Percentiles rank a stretch among this genome's conserved stretches.
Conservation (phyloP, 2,113 vertebrate genomes). For the Pitta sordida region DNA sequence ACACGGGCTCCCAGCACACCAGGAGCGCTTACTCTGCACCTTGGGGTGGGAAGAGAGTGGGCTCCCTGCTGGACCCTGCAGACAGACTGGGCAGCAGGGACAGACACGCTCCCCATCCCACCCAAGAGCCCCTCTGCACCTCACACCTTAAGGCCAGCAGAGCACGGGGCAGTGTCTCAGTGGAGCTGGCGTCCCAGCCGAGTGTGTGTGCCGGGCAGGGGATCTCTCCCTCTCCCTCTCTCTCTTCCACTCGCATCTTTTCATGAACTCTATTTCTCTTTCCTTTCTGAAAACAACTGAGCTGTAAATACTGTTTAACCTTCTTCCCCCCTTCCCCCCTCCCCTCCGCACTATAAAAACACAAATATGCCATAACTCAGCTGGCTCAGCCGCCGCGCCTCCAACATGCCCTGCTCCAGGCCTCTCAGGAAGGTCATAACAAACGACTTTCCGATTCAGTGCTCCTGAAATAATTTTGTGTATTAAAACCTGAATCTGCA, state of each 20-base stretch:
- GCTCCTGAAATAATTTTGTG: conserved; percentile 99
- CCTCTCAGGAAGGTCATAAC: conserved; percentile 99
- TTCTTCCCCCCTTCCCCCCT: conserved; percentile 81
- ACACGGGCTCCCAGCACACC: neutral
- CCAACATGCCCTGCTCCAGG: conserved; percentile 95
- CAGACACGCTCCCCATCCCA: neutral
- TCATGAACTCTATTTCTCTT: conserved; percentile 85
- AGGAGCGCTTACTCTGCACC: neutral
- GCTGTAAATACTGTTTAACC: conserved; percentile 99
- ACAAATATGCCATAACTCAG: conserved; percentile 99
- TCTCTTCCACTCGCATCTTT: conserved; percentile 72
- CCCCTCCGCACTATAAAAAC: conserved; percentile 98
- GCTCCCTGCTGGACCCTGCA: neutral
- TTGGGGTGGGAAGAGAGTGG: neutral
- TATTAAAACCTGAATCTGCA: conserved; percentile 99
- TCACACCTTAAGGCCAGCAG: conserved; percentile 11
- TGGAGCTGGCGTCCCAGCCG: conserved; percentile 3
- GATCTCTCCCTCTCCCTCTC: conserved; percentile 59
- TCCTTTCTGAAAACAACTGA: conserved; percentile 98
- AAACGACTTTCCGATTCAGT: conserved; percentile 99
- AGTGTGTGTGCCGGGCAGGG: conserved; percentile 12
- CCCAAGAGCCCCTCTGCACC: neutral
- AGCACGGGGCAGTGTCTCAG: neutral
- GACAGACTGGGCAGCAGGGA: neutral
- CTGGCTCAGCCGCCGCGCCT: conserved; percentile 91